These are phyloP conservation scores for Poecile atricapillus DNA, from an alignment of 2,113 vertebrate species.

Conservation along the genomic window DNA sequence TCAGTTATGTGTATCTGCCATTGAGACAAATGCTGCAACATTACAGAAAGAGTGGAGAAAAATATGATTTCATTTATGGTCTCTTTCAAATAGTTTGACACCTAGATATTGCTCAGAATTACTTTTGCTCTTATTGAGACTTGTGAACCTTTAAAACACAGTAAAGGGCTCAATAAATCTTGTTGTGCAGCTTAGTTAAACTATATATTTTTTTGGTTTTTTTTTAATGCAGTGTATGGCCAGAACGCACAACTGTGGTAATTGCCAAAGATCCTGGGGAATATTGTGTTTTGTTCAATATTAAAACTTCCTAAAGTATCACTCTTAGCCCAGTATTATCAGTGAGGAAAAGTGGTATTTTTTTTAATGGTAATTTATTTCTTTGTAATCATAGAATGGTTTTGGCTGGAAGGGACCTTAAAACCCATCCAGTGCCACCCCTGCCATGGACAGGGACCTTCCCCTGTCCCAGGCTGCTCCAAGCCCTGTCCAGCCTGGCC, in stretches of 20 bases:
- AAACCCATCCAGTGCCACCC: accelerated
- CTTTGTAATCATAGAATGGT: neutral
- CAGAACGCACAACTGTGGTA: neutral
- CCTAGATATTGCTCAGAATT: neutral
- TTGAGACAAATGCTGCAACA: neutral
- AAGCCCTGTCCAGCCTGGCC: accelerated
- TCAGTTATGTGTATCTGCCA: neutral
- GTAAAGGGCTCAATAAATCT: neutral
- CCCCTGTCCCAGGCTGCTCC: neutral
- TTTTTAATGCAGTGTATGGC: neutral
- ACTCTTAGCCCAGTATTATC: neutral
- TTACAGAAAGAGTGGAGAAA: neutral
- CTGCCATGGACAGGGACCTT: neutral
- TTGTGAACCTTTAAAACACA: neutral
- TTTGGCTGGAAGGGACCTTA: neutral
- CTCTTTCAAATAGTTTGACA: neutral
- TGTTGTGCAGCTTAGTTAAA: neutral
- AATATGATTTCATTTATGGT: neutral
- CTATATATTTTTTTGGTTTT: neutral
- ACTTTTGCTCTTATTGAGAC: neutral
- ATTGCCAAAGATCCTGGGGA: neutral
- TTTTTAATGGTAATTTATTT: neutral
- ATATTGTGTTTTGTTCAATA: neutral
- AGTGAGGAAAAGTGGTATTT: neutral
- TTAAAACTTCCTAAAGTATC: neutral